Percentiles rank a stretch among this genome's conserved stretches.
phyloP scores from a whole-genome alignment of 53 echinoderm and acorn worm genomes.

The Henricia sp. region DNA sequence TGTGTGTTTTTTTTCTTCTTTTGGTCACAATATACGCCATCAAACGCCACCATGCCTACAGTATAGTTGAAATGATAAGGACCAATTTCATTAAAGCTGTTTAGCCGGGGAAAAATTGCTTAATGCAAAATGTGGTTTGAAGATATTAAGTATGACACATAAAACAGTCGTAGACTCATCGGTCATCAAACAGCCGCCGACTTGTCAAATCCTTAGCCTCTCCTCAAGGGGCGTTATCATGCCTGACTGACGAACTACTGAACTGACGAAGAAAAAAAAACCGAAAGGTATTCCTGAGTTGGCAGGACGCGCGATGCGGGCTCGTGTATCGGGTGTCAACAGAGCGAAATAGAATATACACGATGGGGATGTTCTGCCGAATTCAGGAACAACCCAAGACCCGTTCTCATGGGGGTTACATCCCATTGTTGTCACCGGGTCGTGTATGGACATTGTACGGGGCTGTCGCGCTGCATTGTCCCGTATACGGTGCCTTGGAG shows the following conservation, averaged over 20 bases:
- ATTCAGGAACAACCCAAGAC: too few species aligned
- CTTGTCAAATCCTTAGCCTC: background rate
- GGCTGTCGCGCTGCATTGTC: slow-evolving; percentile 11
- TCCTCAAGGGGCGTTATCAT: slow-evolving; percentile 29
- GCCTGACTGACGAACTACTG: slow-evolving; percentile 34
- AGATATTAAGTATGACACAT: too few species aligned
- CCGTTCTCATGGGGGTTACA: background rate
- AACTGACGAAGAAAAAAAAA: slow-evolving; percentile 34
- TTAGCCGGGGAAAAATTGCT: too few species aligned
- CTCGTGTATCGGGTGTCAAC: slow-evolving; percentile 34
- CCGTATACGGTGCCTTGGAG: too few species aligned
- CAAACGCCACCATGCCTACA: too few species aligned
- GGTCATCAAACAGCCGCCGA: slow-evolving; percentile 21
- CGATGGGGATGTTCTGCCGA: background rate
- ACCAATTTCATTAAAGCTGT: too few species aligned
- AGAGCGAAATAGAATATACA: slow-evolving; percentile 2
- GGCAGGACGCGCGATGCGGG: background rate
- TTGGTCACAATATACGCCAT: too few species aligned
- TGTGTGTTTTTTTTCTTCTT: too few species aligned
- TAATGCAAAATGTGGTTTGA: too few species aligned
- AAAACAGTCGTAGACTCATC: too few species aligned
- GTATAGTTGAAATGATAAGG: too few species aligned
- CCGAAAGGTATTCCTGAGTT: slow-evolving; percentile 14
- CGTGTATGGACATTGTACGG: slow-evolving; percentile 4
- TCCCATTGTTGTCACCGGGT: slow-evolving; percentile 4